Conservation (phyloP, 2,888 invertebrate species). For the Xanthia togata region DNA sequence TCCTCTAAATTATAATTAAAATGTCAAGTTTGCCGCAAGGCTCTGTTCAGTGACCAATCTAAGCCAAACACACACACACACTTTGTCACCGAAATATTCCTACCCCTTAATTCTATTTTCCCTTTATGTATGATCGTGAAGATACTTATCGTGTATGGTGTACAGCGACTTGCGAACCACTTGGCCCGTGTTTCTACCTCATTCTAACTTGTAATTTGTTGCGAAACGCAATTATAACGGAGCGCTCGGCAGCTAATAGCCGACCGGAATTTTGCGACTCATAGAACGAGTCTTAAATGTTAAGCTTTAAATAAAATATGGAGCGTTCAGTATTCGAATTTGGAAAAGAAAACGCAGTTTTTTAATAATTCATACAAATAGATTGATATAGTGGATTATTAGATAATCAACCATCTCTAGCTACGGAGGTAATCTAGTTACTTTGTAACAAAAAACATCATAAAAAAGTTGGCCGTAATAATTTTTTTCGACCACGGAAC, state of each 20-base stretch:
- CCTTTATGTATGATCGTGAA: constrained; percentile 50
- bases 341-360: constrained; percentile 27
- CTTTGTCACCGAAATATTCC: constrained; percentile 15
- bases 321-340: constrained; percentile 45
- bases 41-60: background rate
- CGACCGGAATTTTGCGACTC: constrained; percentile 68
- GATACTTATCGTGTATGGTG: constrained; percentile 58
- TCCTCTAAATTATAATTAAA: background rate
- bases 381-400: background rate
- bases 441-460: background rate
- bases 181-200: constrained; percentile 74
- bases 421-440: background rate
- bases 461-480: constrained; percentile 29
- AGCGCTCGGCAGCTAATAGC: constrained; percentile 80
- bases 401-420: too few species aligned
- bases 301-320: constrained; percentile 66
- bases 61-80: background rate
- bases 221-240: constrained; percentile 84
- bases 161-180: constrained; percentile 74
- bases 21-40: background rate
- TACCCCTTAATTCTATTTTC: constrained; percentile 27
- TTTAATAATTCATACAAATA: constrained; percentile 10
- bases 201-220: constrained; percentile 87
- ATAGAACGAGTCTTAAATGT: constrained; percentile 57
- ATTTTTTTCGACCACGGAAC: constrained; percentile 14